Conservation (phyloP, 2,797 vertebrate genomes). For the Psittacula echo region DNA sequence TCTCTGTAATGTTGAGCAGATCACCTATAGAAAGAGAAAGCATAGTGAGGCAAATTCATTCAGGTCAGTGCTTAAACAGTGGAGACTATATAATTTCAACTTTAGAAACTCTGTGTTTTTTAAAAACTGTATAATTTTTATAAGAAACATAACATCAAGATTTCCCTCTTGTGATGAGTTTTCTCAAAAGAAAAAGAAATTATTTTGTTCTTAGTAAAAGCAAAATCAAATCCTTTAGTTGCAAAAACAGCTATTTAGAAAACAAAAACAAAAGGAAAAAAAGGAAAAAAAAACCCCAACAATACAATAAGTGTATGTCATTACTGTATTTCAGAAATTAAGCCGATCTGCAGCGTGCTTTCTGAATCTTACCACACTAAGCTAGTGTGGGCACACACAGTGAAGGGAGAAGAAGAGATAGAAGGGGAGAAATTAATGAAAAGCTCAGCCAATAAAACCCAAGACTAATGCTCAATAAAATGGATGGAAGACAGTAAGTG, state of each 20-base stretch:
- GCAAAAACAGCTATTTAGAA: neutral
- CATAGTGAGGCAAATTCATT: neutral
- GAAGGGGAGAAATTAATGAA: neutral
- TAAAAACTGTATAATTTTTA: neutral
- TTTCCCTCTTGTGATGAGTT: neutral
- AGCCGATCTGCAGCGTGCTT: neutral
- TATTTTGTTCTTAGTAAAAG: neutral
- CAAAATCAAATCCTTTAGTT: conserved; percentile 12
- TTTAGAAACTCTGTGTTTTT: neutral
- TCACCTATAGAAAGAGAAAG: neutral
- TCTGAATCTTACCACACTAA: neutral
- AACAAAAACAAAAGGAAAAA: neutral
- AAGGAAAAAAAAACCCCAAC: no score
- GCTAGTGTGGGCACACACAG: neutral
- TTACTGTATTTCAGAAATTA: neutral
- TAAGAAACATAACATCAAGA: neutral
- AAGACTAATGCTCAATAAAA: neutral
- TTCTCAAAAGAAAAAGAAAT: neutral
- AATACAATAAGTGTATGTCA: neutral
- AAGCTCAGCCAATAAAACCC: neutral
- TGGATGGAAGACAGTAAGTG: neutral
- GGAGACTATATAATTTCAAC: neutral
- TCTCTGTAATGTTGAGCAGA: neutral
- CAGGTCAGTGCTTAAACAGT: neutral
- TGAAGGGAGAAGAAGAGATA: neutral